Evolutionary conservation across 1,140 invertebrate genomes (phyloP).

Genomic region (Sarcophaga peregrina): DNA sequence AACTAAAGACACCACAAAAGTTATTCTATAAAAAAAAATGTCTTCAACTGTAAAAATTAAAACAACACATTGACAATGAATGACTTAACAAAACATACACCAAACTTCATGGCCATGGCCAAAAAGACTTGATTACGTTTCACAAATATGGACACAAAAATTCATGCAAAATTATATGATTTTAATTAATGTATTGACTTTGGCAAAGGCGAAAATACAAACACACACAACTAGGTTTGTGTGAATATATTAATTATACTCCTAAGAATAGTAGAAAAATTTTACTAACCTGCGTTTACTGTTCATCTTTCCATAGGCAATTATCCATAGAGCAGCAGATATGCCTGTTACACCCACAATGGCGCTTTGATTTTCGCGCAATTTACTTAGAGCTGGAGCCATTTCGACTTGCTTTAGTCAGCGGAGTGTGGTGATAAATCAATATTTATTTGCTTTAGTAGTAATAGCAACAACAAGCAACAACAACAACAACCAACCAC

Average conservation of each 20-base stretch:
- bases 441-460: background rate
- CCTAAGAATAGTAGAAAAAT: background rate
- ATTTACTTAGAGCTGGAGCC: slow-evolving; percentile 75
- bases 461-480: no score
- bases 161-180: no score
- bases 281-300: slow-evolving; percentile 62
- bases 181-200: background rate
- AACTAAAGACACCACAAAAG: background rate
- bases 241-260: no score
- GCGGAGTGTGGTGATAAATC: slow-evolving; percentile 21
- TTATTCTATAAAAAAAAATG: background rate
- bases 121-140: background rate
- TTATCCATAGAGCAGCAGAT: slow-evolving; percentile 70
- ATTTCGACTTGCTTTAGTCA: slow-evolving; percentile 59
- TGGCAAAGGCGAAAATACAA: background rate
- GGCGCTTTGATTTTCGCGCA: slow-evolving; percentile 69
- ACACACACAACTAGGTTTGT: no score
- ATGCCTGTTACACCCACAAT: slow-evolving; percentile 70
- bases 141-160: background rate
- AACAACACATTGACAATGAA: slow-evolving; percentile 2
- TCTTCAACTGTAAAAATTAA: slow-evolving; percentile 5
- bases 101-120: slow-evolving; percentile 4
- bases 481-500: background rate
- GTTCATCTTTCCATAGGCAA: slow-evolving; percentile 68
- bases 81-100: background rate